A percentile compares a stretch with the other conserved stretches of the same genome.
Conservation (phyloP, 2,113 vertebrate genomes). For the Oplegnathus fasciatus region DNA sequence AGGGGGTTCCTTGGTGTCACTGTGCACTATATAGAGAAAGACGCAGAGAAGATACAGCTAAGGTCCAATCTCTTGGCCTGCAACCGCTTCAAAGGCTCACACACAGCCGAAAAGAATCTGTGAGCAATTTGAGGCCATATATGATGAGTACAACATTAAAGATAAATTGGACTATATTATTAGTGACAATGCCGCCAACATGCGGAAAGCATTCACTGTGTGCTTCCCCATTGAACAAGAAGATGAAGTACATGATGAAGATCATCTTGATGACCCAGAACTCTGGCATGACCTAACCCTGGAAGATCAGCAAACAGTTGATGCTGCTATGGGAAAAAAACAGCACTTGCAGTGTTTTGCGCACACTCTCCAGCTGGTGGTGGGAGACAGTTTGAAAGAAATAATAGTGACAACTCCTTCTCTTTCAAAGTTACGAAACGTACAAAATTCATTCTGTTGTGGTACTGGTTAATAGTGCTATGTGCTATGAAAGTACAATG, state of each 20-base stretch:
- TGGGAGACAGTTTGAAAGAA: slow-evolving; percentile 32
- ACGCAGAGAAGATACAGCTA: neutral
- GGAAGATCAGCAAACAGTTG: slow-evolving; percentile 5
- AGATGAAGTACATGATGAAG: neutral
- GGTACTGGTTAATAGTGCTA: no score
- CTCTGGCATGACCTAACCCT: neutral
- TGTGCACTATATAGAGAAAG: neutral
- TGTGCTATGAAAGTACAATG: no score
- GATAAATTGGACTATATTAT: neutral
- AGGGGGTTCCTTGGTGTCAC: neutral
- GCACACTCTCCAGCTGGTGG: slow-evolving; percentile 25
- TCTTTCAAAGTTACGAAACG: slow-evolving; percentile 16
- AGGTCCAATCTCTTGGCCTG: neutral
- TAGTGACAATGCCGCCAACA: slow-evolving; percentile 9
- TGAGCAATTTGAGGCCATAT: no score
- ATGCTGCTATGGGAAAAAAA: neutral
- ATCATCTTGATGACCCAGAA: slow-evolving; percentile 29
- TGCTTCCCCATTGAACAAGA: neutral
- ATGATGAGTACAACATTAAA: no score
- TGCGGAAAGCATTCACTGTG: no score
- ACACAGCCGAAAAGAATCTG: no score
- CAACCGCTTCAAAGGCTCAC: slow-evolving; percentile 13
- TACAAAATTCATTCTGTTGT: no score
- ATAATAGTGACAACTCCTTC: neutral
- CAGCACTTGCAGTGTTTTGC: slow-evolving; percentile 27